phyloP scores from a whole-genome alignment of 2,113 vertebrate genomes.

The Leptodactylus fuscus region DNA sequence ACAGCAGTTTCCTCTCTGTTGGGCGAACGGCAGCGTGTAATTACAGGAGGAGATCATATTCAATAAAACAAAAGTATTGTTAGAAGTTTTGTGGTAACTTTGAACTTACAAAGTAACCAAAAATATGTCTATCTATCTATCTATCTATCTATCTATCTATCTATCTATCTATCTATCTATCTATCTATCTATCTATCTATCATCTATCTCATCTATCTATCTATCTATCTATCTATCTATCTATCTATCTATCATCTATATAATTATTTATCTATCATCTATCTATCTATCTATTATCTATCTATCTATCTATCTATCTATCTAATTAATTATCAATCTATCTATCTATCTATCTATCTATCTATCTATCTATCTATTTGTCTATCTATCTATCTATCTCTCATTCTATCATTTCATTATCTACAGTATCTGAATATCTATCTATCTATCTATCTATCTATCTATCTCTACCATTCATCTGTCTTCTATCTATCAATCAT shows the following conservation, averaged over 20 bases:
- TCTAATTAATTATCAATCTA: no score
- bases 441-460: conserved; percentile 5
- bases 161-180: conserved; percentile 27
- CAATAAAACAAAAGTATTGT: conserved; percentile 35
- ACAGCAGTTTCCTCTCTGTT: conserved; percentile 34
- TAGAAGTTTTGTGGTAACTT: neutral
- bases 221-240: conserved; percentile 20
- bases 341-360: conserved; percentile 1
- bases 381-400: neutral
- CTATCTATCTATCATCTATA: neutral
- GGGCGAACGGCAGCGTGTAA: conserved; percentile 27
- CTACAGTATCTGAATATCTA: no score
- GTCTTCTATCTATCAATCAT: neutral
- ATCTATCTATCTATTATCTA: neutral
- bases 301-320: neutral
- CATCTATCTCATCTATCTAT: conserved; percentile 1
- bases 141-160: conserved; percentile 9
- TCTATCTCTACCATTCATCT: neutral
- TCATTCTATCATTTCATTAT: no score
- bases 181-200: neutral
- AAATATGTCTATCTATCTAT: neutral
- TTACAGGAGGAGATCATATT: conserved; percentile 22
- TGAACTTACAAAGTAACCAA: neutral
- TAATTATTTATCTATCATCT: neutral
- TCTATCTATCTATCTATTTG: neutral